These are phyloP conservation scores for Trissolcus japonicus DNA, from an alignment of 2,888 invertebrate species.

Conservation along the genomic window DNA sequence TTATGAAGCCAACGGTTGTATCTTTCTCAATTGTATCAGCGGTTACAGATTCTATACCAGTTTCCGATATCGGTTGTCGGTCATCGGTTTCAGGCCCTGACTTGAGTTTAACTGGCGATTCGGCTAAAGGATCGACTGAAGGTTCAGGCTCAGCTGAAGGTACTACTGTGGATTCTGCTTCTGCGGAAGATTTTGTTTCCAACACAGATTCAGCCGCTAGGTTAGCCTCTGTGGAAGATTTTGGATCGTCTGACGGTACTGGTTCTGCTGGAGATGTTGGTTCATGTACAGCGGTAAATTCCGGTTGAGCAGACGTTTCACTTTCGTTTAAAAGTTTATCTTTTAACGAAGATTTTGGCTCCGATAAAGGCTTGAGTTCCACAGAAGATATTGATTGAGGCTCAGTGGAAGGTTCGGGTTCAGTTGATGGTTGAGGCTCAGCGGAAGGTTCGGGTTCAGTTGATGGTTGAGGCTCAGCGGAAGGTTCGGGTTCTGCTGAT, in stretches of 20 bases:
- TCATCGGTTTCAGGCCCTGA: slow-evolving; percentile 51
- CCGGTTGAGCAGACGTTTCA: slow-evolving; percentile 61
- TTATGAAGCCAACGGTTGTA: slow-evolving; percentile 13
- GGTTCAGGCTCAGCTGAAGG: slow-evolving; percentile 55
- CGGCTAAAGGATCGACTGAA: slow-evolving; percentile 52
- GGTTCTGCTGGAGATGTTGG: neutral
- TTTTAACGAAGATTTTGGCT: slow-evolving; percentile 51
- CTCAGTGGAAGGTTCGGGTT: slow-evolving; percentile 55
- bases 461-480: neutral
- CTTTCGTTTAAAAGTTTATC: slow-evolving; percentile 52
- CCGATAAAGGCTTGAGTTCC: neutral
- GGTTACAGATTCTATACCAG: neutral
- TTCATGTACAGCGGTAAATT: slow-evolving; percentile 60
- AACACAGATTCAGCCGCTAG: neutral
- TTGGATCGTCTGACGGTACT: slow-evolving; percentile 26
- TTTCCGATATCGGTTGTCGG: too few species aligned
- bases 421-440: slow-evolving; percentile 16
- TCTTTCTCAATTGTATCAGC: neutral
- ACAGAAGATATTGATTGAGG: slow-evolving; percentile 50
- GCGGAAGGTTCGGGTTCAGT: slow-evolving; percentile 40
- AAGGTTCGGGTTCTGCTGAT: neutral
- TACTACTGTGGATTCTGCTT: slow-evolving; percentile 59
- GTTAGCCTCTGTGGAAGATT: slow-evolving; percentile 55
- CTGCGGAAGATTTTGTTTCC: slow-evolving; percentile 58
- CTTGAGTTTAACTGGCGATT: slow-evolving; percentile 40